Evolutionary conservation across 35 echinoderm and acorn worm genomes (phyloP).

Genomic region (Patiria miniata): DNA sequence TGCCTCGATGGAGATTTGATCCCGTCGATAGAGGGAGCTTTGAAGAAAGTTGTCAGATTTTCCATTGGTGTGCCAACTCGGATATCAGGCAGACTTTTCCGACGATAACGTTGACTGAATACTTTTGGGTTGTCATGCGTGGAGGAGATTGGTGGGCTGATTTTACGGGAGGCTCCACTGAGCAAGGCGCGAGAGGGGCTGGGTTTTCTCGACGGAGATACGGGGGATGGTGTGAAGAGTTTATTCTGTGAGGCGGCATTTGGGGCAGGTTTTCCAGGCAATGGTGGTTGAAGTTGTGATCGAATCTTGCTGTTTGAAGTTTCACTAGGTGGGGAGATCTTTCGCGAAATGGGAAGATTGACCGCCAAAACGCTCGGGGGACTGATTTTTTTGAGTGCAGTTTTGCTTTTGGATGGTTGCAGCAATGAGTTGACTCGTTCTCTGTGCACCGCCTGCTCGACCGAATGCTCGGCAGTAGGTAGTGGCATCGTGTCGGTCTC

Average conservation of each 20-base stretch:
- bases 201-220: too few species aligned
- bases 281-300: too few species aligned
- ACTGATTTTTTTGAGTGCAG: neutral
- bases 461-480: neutral
- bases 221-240: too few species aligned
- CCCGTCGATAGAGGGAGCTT: neutral
- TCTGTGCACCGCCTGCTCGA: constrained; percentile 3
- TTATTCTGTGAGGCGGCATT: too few species aligned
- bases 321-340: neutral
- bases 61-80: too few species aligned
- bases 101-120: neutral
- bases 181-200: too few species aligned
- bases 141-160: neutral
- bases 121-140: neutral
- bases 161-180: neutral
- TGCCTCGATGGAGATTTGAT: neutral
- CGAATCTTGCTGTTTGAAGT: neutral
- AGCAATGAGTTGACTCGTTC: neutral
- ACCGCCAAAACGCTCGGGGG: neutral
- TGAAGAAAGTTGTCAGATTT: too few species aligned
- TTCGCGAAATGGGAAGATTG: neutral
- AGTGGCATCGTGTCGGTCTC: too few species aligned
- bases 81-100: neutral
- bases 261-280: too few species aligned
- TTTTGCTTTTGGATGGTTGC: neutral